Conservation (phyloP, 2,113 vertebrate genomes). For the Sciurus niger region DNA sequence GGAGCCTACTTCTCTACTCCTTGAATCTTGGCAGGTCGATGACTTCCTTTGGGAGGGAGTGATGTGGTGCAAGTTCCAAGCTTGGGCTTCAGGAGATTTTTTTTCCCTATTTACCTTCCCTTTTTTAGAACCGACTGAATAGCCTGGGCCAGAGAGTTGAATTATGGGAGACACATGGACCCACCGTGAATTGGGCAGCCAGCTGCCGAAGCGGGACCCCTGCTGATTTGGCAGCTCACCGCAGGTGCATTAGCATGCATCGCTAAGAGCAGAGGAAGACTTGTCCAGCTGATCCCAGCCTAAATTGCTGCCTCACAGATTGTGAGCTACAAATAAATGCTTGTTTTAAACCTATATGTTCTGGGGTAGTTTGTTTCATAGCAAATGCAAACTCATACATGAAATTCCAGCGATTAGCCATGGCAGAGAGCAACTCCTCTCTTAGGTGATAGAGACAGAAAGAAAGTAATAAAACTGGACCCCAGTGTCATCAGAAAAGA, state of each 20-base stretch:
- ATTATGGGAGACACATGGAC: not conserved
- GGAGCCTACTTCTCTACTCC: not conserved
- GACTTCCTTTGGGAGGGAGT: not conserved
- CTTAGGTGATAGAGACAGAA: not conserved
- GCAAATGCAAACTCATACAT: not conserved
- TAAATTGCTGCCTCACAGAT: not conserved
- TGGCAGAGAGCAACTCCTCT: not conserved
- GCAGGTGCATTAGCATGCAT: not conserved
- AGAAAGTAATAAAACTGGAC: not conserved
- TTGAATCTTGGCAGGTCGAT: not conserved
- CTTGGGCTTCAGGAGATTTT: not conserved
- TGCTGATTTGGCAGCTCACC: not conserved
- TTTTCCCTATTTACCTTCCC: not conserved
- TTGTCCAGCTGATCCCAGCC: not conserved
- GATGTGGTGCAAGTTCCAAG: not conserved
- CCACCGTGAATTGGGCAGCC: not conserved
- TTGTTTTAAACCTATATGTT: constrained; percentile 34
- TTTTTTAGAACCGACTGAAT: constrained; percentile 11
- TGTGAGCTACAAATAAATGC: not conserved
- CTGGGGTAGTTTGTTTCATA: constrained; percentile 51
- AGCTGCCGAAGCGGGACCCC: not conserved
- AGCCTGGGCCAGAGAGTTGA: not conserved
- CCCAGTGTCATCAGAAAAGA: not conserved
- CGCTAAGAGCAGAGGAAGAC: not conserved
- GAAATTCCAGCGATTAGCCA: not conserved